Base-by-base conservation (phyloP, 2,888 invertebrate genomes). In the Oasisia sp. region DNA sequence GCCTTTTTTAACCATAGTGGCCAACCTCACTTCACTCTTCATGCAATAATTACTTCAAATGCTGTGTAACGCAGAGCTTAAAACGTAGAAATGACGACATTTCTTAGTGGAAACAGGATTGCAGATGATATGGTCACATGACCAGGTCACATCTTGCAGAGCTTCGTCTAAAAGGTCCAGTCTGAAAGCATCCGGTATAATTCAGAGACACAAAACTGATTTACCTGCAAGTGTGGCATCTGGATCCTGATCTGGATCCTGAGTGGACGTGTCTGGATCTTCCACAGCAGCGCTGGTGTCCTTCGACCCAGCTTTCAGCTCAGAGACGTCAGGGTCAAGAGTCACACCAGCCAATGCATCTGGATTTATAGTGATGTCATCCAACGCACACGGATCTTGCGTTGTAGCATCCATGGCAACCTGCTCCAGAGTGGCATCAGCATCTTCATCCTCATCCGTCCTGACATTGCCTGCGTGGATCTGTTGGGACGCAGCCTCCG, bases 311-410 rank as follows among this genome's bases (percentile, higher is more conserved):
- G n/a, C 74, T 27, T 74, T 74, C 27, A 5, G 74, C 89, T 19
- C 91, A 89, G n/a, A 91, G 92, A 32, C 92, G 91, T 93, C 93
- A 44, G 94, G 94, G 50, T 95, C 94, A 92, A 94, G 94, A 19
- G 94, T 95, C 91, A 94, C 12, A 90, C 94, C 94, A 45, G 94
- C 94, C 44, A 94, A 93, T 38, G 94, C 94, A 90, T 19, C 92
- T 89, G 45, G 56, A 90, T 32, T 32, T 27, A 74, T 19, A 19
- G 74, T 74, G 27, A 27, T 74, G 19, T 74, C 74, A 74, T 74
- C 74, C 74, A 74, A 27, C 5, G 74, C 74, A 7, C 27, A 74
- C 27, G 27, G 74, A 74, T 74, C 74, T n/a, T 74, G 74, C 7
- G 74, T 74, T 3, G 74, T 74, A 7, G 74, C 74, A 0, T 74